These are phyloP conservation scores for Drosophila quadrilineata DNA, from an alignment of 1,140 invertebrate species.

Conservation along the genomic window DNA sequence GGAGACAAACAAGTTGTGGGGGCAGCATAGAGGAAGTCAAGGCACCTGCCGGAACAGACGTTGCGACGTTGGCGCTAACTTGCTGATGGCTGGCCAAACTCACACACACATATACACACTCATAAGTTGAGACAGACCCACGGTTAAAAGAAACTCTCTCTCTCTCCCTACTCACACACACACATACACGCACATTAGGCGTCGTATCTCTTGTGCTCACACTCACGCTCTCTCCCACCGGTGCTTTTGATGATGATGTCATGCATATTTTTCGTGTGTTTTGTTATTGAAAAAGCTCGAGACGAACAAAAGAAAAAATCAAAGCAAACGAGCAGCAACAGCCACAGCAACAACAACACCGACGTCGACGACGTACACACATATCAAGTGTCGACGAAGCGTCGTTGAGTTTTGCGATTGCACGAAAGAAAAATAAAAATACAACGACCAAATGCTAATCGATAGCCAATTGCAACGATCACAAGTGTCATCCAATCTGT, in stretches of 20 bases:
- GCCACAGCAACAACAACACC: conserved; percentile 8
- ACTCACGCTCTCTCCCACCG: conserved; percentile 31
- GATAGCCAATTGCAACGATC: conserved; percentile 32
- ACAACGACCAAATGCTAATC: conserved; percentile 24
- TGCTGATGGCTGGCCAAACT: conserved; percentile 24
- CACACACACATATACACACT: not conserved
- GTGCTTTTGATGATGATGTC: conserved; percentile 59
- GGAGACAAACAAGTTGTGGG: too few relatives aligned
- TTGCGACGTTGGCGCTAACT: conserved; percentile 24
- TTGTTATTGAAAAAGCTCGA: conserved; percentile 63
- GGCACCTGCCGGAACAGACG: conserved; percentile 37
- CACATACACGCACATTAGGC: not conserved
- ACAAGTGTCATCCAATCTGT: conserved; percentile 21
- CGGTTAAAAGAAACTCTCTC: too few relatives aligned
- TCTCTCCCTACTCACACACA: conserved; percentile 1
- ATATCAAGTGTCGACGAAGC: conserved; percentile 34
- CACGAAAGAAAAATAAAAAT: not conserved
- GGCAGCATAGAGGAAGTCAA: conserved; percentile 15
- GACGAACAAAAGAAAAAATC: conserved; percentile 45
- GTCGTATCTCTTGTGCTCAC: conserved; percentile 9
- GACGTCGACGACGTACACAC: conserved; percentile 3
- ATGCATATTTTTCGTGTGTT: conserved; percentile 71
- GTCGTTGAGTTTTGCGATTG: conserved; percentile 6
- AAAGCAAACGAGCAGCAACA: too few relatives aligned
- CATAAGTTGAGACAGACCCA: too few relatives aligned